Base-by-base conservation (phyloP, 2,888 invertebrate genomes). In the Rosalia funebris region DNA sequence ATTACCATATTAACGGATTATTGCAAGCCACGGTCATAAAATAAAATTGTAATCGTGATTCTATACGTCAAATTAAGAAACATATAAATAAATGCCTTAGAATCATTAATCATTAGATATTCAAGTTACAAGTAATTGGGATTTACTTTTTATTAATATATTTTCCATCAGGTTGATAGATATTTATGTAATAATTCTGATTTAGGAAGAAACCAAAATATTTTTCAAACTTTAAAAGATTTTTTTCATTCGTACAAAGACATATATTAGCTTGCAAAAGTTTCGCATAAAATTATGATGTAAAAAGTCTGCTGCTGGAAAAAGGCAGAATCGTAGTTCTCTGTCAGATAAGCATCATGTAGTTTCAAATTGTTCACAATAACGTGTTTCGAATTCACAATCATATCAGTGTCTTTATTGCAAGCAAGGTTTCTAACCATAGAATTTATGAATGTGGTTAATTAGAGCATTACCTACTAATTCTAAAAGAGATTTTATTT, bases 181-280 rank as follows among this genome's bases (percentile, higher is more conserved):
- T 32, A 54, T 31, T 34, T 44, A 11, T 32, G 19, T 12, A 54
- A 17, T 54, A 9, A 53, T 63, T 74, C 77, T 32, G 78, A 91
- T 91, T 31, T 45, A 11, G 41, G 44, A 57, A 31, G 31, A 11
- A 25, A 47, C 14, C 14, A 31, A 16, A 37, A 39, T 10, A 12
- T 9, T 25, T 39, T 17, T 4, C 44, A 19, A 34, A 54, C 36
- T 10, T 12, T 54, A 9, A 12, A 45, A 36, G 34, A 3, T 1
- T 54, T 37, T 45, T 45, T 54, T 12, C n/a, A 34, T 54, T 45
- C 37, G 39, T 41, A 15, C 25, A 52, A 25, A 42, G 20, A 39
- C 37, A 2, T 9, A 10, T 50, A 15, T 20, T 20, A 11, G 32
- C 52, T 10, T 31, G 41, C 0, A 16, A 42, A 52, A 41, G 15